These are phyloP conservation scores for Tapirus terrestris DNA, from an alignment of 2,113 vertebrate species.

Conservation along the genomic window DNA sequence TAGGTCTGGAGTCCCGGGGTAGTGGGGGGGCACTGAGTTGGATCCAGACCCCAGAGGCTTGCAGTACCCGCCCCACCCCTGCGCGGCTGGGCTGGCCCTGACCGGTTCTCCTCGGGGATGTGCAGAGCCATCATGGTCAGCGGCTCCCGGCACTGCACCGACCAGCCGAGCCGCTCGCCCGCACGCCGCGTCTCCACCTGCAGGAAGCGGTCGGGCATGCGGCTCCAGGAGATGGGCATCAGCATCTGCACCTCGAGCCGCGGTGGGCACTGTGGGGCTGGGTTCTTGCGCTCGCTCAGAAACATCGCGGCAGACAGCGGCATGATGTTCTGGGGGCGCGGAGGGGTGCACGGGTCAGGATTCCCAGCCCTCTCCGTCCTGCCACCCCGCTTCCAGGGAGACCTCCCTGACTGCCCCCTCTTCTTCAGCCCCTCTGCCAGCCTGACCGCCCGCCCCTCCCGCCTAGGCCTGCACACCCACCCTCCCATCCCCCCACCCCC, in stretches of 20 bases:
- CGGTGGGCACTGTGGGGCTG: slow-evolving; percentile 94
- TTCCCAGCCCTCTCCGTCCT: not conserved
- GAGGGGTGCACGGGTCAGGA: fast-evolving
- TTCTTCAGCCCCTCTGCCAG: not conserved
- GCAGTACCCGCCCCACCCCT: not conserved
- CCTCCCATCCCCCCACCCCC: not conserved
- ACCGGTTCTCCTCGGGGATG: slow-evolving; percentile 98
- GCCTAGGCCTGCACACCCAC: too few relatives aligned
- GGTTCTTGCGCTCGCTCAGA: slow-evolving; percentile 93
- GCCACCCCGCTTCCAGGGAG: not conserved
- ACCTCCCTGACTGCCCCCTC: not conserved
- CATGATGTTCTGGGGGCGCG: slow-evolving; percentile 93
- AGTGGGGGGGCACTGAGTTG: not conserved
- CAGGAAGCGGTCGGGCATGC: slow-evolving; percentile 94
- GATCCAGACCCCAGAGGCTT: not conserved
- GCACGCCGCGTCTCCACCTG: slow-evolving; percentile 87
- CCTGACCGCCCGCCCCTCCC: not conserved
- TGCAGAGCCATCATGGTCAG: slow-evolving; percentile 97
- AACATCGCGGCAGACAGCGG: slow-evolving; percentile 98
- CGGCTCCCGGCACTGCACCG: slow-evolving; percentile 92
- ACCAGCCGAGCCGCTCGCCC: slow-evolving; percentile 94
- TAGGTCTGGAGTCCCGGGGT: not conserved
- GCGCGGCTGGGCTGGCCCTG: not conserved
- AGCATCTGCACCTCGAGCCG: slow-evolving; percentile 92
- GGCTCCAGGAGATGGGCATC: slow-evolving; percentile 95